These are phyloP conservation scores for Heliconius charithonia DNA, from an alignment of 2,888 invertebrate genomes.

Conservation along the genomic window DNA sequence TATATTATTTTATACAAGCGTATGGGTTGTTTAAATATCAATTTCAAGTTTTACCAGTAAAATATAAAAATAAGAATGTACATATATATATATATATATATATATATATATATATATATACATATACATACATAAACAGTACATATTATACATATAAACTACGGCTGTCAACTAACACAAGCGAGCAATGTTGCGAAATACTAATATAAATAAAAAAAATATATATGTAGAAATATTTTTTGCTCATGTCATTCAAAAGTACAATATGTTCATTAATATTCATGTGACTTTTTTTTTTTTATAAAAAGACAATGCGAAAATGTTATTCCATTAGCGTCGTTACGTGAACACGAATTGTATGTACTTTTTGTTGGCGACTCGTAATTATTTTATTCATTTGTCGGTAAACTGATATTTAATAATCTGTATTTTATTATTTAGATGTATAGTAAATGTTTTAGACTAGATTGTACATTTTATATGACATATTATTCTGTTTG, in stretches of 20 bases:
- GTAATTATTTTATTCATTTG: background rate
- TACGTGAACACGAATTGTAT: constrained; percentile 5
- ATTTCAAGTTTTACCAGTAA: background rate
- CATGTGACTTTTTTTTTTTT: background rate
- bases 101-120: too few species aligned
- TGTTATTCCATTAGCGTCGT: constrained; percentile 5
- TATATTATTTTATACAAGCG: background rate
- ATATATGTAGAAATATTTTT: constrained; percentile 15
- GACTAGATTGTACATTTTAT: background rate
- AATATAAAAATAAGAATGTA: background rate
- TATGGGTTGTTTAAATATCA: background rate
- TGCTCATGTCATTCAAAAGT: constrained; percentile 8
- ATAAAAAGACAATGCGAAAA: constrained; percentile 22
- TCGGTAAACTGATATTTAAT: background rate
- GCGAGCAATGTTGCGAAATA: background rate
- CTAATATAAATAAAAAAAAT: background rate
- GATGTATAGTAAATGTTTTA: background rate
- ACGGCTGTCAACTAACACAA: background rate
- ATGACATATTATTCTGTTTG: background rate
- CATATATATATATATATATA: background rate
- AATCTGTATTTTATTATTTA: background rate
- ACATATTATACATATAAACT: background rate
- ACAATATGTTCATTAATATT: constrained; percentile 28
- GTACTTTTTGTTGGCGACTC: constrained; percentile 9
- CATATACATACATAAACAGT: background rate